Evolutionary conservation across 1,140 invertebrate species (phyloP), one percentile per base, ranked within the genome.

Genomic region (Aradophagus sp.): DNA sequence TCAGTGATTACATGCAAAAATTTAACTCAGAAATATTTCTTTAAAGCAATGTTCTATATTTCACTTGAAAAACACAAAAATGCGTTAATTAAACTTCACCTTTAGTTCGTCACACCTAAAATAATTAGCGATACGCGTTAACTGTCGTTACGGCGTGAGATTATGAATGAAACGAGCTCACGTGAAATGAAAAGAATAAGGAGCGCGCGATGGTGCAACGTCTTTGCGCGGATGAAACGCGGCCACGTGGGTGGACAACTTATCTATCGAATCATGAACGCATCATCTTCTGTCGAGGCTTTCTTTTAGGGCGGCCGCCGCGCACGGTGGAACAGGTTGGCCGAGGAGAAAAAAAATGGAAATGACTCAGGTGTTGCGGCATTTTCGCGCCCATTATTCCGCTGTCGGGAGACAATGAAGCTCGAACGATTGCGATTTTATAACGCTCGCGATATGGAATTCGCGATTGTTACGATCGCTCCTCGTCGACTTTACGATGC

Each of bases 211-310:
- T 63, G 52, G 38, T 39, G 58, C 45, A 70, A 70, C 26, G 10
- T 32, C 4, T n/a, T 13, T 4, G 45, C 35, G 17, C 52, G 52
- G 47, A 70, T 63, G 38, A 47, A 45, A 47, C 45, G 27, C 16
- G 11, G 6, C 26, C 48, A 12, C 35, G 69, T 72, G 50, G 69
- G 69, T 72, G 69, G 69, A 72, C 69, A 66, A 61, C 42, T 66
- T 72, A 62, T 66, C 62, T 66, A 65, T 66, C 39, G 47, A 23
- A 73, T 61, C 56, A 42, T 56, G 41, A 62, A 41, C 56, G 70
- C 58, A 68, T n/a, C n/a, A n/a, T 73, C 63, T 52, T 70, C 63
- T 70, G 58, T 63, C 58, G 13, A 26, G n/a, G 34, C 67, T 70
- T 70, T 63, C 58, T 48, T 70, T 62, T 58, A 50, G 67, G 44